Base-by-base conservation (phyloP, 1,140 invertebrate genomes). In the Euglossa dilemma region DNA sequence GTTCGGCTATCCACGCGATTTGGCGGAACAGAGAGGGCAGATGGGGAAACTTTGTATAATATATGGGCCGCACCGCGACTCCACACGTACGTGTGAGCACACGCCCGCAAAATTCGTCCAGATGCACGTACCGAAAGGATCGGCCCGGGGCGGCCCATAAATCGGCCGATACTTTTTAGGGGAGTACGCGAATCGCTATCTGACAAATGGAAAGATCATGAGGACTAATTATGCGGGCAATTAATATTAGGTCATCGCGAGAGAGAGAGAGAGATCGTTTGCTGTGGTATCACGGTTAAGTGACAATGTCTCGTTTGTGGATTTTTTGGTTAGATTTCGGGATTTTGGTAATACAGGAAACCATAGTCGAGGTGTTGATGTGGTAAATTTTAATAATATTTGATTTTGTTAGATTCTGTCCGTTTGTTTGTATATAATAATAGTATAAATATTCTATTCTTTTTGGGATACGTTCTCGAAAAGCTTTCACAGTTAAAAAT, bases 11-110 rank as follows among this genome's bases (percentile, higher is more conserved):
- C 86, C 87, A 47, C 72, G 28, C 66, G 75, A 84, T 81, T 84
- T 36, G 72, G 47, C 61, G 56, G 59, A 66, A 56, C 70, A 45
- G 75, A 50, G 70, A 56, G 56, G 59, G n/a, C 16, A 52, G 23
- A 69, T 43, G 72, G 67, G 69, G 85, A 89, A 80, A 89, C 89
- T 85, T 83, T 80, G 87, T 89, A 90, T 86, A 90, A 91, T 90
- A 86, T 91, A 91, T 90, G 79, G 81, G 81, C 72, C 69, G 67
- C 23, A 45, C 63, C 63, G 77, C 52, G 43, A 47, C 45, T 67
- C 36, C 25, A 28, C 23, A 61, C 50, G 47, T 43, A 59, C 63
- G 69, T 69, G 71, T 25, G 72, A 79, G n/a, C 80, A 77, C 80
- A 77, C 80, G 50, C 43, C 52, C 64, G 73, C 56, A 63, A 77